Conservation (phyloP, 2,797 vertebrate species). For the Danio kyathit region DNA sequence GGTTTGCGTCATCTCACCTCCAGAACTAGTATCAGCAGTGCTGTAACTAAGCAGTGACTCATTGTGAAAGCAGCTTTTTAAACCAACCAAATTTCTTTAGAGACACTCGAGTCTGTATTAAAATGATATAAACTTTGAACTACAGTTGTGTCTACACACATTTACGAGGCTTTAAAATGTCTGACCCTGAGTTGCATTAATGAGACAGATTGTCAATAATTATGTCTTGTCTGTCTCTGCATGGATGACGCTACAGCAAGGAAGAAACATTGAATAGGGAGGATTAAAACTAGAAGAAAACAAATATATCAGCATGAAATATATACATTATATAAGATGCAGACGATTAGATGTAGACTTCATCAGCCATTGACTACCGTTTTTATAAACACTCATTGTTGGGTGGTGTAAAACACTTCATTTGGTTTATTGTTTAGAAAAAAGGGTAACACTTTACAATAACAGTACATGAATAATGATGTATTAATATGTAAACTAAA, state of each 20-base stretch:
- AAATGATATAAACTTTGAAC: background rate
- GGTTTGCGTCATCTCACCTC: background rate
- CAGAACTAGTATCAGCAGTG: background rate
- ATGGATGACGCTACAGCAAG: background rate
- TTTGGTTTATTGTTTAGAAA: too few relatives aligned
- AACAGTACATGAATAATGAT: too few relatives aligned
- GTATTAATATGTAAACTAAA: too few relatives aligned
- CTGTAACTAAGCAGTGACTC: background rate
- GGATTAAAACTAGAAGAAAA: too few relatives aligned
- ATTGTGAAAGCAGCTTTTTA: background rate
- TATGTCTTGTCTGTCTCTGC: slow-evolving; percentile 3
- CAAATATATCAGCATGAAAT: background rate
- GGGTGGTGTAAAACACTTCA: too few relatives aligned
- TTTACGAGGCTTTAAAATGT: background rate
- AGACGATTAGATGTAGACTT: background rate
- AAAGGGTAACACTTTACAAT: too few relatives aligned
- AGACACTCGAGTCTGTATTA: background rate
- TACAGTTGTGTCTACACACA: background rate
- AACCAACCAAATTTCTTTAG: background rate
- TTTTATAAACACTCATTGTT: background rate
- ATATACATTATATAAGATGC: background rate
- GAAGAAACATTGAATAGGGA: background rate
- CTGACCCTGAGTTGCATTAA: slow-evolving; percentile 27
- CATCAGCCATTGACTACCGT: background rate
- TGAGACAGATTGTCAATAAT: slow-evolving; percentile 26